These are phyloP conservation scores for Aspidoscelis tigris DNA, from an alignment of 2,113 vertebrate species.

Conservation along the genomic window DNA sequence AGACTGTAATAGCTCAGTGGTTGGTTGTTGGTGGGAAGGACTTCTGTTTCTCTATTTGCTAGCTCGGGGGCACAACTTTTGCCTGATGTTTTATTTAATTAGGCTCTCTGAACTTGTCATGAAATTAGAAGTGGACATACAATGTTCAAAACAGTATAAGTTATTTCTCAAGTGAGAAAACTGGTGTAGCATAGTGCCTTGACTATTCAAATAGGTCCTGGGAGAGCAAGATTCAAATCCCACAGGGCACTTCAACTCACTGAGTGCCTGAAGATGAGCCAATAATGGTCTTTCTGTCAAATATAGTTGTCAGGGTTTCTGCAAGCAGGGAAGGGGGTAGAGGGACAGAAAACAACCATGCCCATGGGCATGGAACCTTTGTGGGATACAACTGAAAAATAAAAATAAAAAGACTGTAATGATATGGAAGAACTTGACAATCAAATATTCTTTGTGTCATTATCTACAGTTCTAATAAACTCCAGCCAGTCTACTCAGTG, in stretches of 20 bases:
- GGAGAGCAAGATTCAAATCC: too few relatives aligned
- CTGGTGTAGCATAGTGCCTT: too few relatives aligned
- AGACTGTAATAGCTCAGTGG: constrained; percentile 24
- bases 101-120: constrained; percentile 23
- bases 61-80: neutral
- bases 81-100: neutral
- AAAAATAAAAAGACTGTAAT: constrained; percentile 33
- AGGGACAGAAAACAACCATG: too few relatives aligned
- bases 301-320: too few relatives aligned
- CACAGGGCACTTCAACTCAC: too few relatives aligned
- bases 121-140: constrained; percentile 6
- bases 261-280: too few relatives aligned
- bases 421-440: neutral
- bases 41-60: neutral
- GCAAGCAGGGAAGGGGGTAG: too few relatives aligned
- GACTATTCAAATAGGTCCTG: too few relatives aligned
- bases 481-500: neutral
- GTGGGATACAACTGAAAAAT: neutral
- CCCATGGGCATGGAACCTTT: too few relatives aligned
- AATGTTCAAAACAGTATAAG: constrained; percentile 15
- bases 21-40: neutral
- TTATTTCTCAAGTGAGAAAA: too few relatives aligned
- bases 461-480: neutral
- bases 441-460: neutral
- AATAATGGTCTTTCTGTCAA: too few relatives aligned